Percentiles rank a stretch among this genome's conserved stretches.
These are phyloP conservation scores for Sebastes cheni DNA, from an alignment of 2,797 vertebrate genomes.

Conservation along the genomic window DNA sequence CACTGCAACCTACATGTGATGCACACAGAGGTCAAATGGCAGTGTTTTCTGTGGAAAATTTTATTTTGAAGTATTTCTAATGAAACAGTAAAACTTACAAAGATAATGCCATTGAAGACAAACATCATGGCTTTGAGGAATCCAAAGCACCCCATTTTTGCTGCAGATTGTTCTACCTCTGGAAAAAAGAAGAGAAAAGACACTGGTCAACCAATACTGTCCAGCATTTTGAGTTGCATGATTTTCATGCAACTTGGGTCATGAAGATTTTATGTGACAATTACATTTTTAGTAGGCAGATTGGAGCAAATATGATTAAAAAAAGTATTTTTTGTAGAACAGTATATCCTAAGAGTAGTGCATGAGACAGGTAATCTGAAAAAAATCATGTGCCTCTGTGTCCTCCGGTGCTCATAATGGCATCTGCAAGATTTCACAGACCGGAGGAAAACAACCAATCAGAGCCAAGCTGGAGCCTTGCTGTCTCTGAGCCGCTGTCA, in stretches of 20 bases:
- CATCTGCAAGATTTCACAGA: too few relatives aligned
- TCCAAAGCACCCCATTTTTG: constrained; percentile 81
- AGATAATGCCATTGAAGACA: constrained; percentile 84
- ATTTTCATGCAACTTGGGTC: neutral
- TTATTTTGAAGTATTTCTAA: too few relatives aligned
- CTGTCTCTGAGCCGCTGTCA: too few relatives aligned
- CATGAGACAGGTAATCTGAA: too few relatives aligned
- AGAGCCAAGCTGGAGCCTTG: too few relatives aligned
- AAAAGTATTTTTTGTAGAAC: too few relatives aligned
- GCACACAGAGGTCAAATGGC: neutral
- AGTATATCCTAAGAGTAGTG: too few relatives aligned
- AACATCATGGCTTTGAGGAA: constrained; percentile 86
- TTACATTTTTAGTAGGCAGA: neutral
- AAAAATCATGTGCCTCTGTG: too few relatives aligned
- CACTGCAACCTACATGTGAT: neutral
- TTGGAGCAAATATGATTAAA: too few relatives aligned
- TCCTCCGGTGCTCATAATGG: too few relatives aligned
- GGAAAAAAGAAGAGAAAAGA: neutral
- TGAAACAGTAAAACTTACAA: constrained; percentile 79
- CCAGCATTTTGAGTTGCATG: neutral
- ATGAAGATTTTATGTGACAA: neutral
- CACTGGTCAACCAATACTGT: neutral
- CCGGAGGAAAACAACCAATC: too few relatives aligned
- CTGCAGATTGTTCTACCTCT: constrained; percentile 42
- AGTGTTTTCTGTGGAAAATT: neutral